Evolutionary conservation across 30 jellyfish, hydroid and myxozoan genomes (phyloP), one percentile per base, ranked within the genome.

Genomic region (Mastigias papua): DNA sequence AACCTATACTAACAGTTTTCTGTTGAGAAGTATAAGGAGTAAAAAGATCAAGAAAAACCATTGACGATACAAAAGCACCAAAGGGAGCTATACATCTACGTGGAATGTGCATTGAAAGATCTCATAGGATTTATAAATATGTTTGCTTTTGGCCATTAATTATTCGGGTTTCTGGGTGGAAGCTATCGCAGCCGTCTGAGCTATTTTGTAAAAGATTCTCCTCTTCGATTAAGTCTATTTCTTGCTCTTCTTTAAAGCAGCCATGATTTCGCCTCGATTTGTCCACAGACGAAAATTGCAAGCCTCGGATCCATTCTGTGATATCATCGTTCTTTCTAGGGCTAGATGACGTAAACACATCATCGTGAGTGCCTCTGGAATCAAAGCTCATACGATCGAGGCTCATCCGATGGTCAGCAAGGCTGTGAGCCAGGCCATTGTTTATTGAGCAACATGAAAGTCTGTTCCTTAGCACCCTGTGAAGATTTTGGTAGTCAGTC

Each of bases 271-370:
- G 22, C 21, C 32, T 16, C 16, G 49, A 25, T 20, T 29, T 29
- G 26, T 31, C 26, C 2, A 29, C 61, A 2, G 86, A 69, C 62
- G 93, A 83, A 60, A 21, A 83, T 63, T 71, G 93, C 79, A 83
- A 70, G 86, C 86, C 93, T 83, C 93, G 93, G 3, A 83, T 69
- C 93, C 93, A 83, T 1, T 83, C 93, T 27, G 93, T 83, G 81
- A 83, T 83, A 78, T 83, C 93, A 58, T 83, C 93, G n/a, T 83
- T 22, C 37, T 71, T 83, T 34, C 93, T 70, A 30, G 93, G 93
- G 64, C 93, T 83, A 17, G 88, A 78, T 42, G 93, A 83, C 50
- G 93, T 63, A 37, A 83, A 83, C 20, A 83, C 86, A 4, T 75
- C 68, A 20, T 48, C 77, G 5, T 34, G 66, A 48, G 49, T 32